Base-by-base conservation (phyloP, 2,797 vertebrate species). In the Perodicticus potto region DNA sequence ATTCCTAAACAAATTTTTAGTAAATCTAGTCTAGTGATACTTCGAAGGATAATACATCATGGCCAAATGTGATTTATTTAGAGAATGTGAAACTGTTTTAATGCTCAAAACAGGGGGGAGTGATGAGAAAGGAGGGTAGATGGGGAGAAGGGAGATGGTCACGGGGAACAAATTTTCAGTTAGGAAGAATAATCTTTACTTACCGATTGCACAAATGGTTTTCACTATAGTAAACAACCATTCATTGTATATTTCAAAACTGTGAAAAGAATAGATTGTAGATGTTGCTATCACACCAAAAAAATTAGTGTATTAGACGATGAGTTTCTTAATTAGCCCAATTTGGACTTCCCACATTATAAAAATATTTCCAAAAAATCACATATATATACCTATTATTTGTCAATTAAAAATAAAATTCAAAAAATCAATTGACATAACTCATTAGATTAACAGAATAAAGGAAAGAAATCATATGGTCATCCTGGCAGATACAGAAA, bases 1-100 rank as follows among this genome's bases (percentile, higher is more conserved):
- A 84, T 49, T 40, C 57, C 37, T 85, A 85, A 67, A 69, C 16
- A 72, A 83, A 63, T 83, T 95, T 63, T 76, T 77, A 82, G 40
- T 34, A 86, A 83, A 65, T 77, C n/a, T 9, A 89, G 93, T 90
- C 40, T 76, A 86, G 19, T 45, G 67, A 89, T 86, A 92, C 17
- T 86, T 92, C 69, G 14, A 76, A 86, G 25, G n/a, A 67, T 72
- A 89, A 57, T 32, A 73, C 40, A 40, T 69, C 29, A 76, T 76
- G 40, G 76, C 69, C 53, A 81, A 77, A 69, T 81, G 7, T 29
- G 59, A 34, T 88, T 87, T 80, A 80, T 55, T 80, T 88, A 73
- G 61, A 89, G 40, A 86, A 55, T 34, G n/a, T 63, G 69, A 86
- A 40, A 57, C 23, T 70, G 43, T 16, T n/a, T 69, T 89, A 92